Percentiles rank a stretch among this genome's conserved stretches.
These are phyloP conservation scores for Ursus arctos DNA, from an alignment of 2,113 vertebrate genomes.

Conservation along the genomic window DNA sequence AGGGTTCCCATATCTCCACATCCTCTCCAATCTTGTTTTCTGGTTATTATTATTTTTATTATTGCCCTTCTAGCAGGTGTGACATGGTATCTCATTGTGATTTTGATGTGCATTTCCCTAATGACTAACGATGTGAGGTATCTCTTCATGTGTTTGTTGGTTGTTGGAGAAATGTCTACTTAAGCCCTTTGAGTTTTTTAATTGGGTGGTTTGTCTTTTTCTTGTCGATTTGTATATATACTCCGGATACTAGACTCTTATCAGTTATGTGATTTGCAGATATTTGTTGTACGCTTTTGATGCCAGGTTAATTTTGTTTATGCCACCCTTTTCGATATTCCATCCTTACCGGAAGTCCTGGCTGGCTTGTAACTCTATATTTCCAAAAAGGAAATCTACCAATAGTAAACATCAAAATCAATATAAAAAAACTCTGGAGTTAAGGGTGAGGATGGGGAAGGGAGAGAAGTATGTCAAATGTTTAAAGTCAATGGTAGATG, in stretches of 20 bases:
- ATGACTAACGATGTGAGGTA: background rate
- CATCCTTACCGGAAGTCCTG: background rate
- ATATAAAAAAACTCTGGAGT: background rate
- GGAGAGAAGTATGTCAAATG: background rate
- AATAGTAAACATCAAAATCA: background rate
- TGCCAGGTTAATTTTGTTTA: background rate
- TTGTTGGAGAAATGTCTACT: background rate
- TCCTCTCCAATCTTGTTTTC: background rate
- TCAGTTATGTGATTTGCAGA: background rate
- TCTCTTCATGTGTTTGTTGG: background rate
- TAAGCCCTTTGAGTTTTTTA: background rate
- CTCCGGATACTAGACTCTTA: background rate
- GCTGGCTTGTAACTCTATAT: background rate
- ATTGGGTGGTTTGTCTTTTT: background rate
- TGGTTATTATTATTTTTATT: background rate
- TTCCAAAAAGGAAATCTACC: conserved; percentile 6
- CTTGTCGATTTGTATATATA: background rate
- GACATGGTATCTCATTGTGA: background rate
- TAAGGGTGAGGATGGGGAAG: background rate
- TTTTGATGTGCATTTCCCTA: background rate
- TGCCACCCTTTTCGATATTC: background rate
- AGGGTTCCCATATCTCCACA: background rate
- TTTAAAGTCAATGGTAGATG: conserved; percentile 37
- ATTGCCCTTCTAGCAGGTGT: background rate
- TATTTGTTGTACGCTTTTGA: background rate